These are phyloP conservation scores for Myxocyprinus asiaticus DNA, from an alignment of 2,113 vertebrate species.

Conservation along the genomic window DNA sequence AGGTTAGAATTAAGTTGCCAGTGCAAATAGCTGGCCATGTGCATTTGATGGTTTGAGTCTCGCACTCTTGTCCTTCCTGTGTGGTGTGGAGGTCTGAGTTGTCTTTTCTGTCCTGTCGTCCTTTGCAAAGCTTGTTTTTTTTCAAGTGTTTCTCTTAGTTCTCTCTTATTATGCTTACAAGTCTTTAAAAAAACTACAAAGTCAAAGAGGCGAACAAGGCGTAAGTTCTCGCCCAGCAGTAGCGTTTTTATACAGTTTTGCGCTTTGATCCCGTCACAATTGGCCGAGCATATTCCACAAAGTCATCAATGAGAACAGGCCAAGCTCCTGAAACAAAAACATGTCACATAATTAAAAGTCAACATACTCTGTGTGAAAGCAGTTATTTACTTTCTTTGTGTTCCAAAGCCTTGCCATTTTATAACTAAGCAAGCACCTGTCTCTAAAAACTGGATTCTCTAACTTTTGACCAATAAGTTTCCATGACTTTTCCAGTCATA, in stretches of 20 bases:
- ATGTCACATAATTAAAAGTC: slow-evolving; percentile 36
- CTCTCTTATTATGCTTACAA: slow-evolving; percentile 69
- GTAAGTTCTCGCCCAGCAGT: slow-evolving; percentile 61
- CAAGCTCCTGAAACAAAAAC: slow-evolving; percentile 80
- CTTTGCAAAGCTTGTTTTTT: slow-evolving; percentile 57
- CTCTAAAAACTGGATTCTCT: no score
- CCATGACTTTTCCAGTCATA: no score
- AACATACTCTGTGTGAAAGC: not conserved
- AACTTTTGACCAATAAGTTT: no score
- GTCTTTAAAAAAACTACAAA: slow-evolving; percentile 73
- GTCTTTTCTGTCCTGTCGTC: slow-evolving; percentile 39
- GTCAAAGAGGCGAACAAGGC: slow-evolving; percentile 71
- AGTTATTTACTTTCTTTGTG: no score
- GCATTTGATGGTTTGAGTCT: slow-evolving; percentile 56
- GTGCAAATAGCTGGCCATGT: slow-evolving; percentile 62
- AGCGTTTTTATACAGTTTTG: slow-evolving; percentile 76
- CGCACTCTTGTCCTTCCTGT: slow-evolving; percentile 50
- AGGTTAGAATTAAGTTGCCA: slow-evolving; percentile 59
- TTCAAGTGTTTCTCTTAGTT: slow-evolving; percentile 75
- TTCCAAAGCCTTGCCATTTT: no score
- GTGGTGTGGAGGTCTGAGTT: slow-evolving; percentile 29
- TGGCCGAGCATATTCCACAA: slow-evolving; percentile 93
- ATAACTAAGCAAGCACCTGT: no score
- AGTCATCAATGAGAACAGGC: slow-evolving; percentile 96
- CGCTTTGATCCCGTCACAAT: slow-evolving; percentile 87